A percentile compares a stretch with the other conserved stretches of the same genome.
These are phyloP conservation scores for Campoplex nolae DNA, from an alignment of 2,888 invertebrate species.

Conservation along the genomic window DNA sequence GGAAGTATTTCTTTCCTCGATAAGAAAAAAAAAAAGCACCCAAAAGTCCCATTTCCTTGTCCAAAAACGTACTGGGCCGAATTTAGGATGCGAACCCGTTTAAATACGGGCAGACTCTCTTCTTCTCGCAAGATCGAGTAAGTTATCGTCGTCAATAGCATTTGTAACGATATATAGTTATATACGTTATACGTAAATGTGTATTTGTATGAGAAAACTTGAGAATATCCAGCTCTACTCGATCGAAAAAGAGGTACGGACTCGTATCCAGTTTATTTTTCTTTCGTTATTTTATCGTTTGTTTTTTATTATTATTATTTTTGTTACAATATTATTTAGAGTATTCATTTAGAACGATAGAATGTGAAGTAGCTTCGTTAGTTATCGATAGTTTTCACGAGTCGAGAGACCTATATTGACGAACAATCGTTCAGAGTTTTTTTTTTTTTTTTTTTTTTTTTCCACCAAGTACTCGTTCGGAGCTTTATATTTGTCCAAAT, in stretches of 20 bases:
- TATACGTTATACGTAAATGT: conserved; percentile 33
- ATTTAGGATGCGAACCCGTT: conserved; percentile 63
- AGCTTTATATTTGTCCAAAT: conserved; percentile 1
- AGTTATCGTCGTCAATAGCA: conserved; percentile 36
- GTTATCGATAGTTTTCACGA: conserved; percentile 30
- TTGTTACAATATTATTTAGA: conserved; percentile 40
- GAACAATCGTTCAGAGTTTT: neutral
- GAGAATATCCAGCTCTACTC: conserved; percentile 48
- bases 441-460: neutral
- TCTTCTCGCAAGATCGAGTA: conserved; percentile 58
- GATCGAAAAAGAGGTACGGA: conserved; percentile 58
- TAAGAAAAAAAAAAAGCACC: neutral
- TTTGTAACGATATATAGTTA: conserved; percentile 17
- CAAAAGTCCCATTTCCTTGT: conserved; percentile 10
- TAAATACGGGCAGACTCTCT: conserved; percentile 28
- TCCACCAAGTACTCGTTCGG: neutral
- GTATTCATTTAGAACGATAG: conserved; percentile 58
- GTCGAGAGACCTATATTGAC: neutral
- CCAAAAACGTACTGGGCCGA: conserved; percentile 63
- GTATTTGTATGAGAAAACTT: conserved; percentile 42
- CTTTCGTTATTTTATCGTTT: conserved; percentile 4
- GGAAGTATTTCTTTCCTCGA: conserved; percentile 8
- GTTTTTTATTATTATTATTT: neutral
- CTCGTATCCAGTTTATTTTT: conserved; percentile 42
- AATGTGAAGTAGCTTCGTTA: conserved; percentile 57